Conservation (phyloP, 2,113 vertebrate genomes). For the Motacilla alba region DNA sequence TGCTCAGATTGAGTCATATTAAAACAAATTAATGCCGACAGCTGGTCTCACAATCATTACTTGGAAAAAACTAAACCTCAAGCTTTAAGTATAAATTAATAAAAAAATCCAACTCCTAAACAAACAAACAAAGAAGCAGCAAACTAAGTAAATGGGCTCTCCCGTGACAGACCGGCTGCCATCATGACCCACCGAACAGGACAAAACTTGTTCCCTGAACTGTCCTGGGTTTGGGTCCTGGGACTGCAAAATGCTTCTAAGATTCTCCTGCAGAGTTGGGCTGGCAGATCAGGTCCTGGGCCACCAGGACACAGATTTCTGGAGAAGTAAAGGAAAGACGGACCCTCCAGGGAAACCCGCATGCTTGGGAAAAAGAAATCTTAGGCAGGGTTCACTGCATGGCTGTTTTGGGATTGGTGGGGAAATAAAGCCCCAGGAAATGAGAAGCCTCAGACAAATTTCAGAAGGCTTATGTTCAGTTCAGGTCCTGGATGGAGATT, state of each 20-base stretch:
- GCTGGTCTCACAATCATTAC: not conserved
- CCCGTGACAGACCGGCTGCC: accelerated
- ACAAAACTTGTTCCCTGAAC: not conserved
- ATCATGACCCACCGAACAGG: not conserved
- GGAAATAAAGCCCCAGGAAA: not conserved
- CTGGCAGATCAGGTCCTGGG: not conserved
- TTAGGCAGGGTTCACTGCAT: not conserved
- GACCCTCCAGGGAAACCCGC: not conserved
- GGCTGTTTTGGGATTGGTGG: not conserved
- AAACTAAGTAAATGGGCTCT: not conserved
- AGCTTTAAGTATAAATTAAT: not conserved
- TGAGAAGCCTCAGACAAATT: not conserved
- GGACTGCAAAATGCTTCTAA: not conserved
- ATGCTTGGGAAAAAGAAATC: accelerated
- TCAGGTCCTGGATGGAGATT: not conserved
- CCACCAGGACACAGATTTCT: not conserved
- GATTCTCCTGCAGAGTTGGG: not conserved
- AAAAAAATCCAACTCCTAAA: not conserved
- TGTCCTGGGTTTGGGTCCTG: accelerated
- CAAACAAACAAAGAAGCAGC: not conserved
- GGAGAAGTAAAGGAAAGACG: not conserved
- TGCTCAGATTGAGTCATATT: not conserved
- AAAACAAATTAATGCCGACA: not conserved
- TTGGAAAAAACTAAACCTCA: not conserved
- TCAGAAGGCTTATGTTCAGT: not conserved